Base-by-base conservation (phyloP, 2,797 vertebrate species). In the Phalanger gymnotis region DNA sequence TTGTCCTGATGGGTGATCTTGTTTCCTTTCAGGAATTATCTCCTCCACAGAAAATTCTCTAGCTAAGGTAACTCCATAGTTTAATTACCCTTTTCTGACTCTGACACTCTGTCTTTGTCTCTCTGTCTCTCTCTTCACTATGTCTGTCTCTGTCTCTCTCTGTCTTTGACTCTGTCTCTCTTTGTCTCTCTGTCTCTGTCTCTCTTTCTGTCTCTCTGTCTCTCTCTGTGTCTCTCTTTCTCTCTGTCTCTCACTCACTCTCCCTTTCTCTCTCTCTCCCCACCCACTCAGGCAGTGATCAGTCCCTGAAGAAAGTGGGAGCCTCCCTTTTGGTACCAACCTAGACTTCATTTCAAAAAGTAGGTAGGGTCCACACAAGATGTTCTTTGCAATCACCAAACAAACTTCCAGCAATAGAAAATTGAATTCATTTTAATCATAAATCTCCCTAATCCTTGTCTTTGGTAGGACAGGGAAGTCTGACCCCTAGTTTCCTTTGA, bases 391-490 rank as follows among this genome's bases (percentile, higher is more conserved):
- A 90, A 93, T 40, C 1, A 31, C 12, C 6, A 19, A 90, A 56
- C 7, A 53, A 57, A 1, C 4, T 93, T 52, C 87, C 3, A 92
- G 14, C 1, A 96, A 93, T 5, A 92, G 90, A 94, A 93, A 92
- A 90, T 53, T 34, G 6, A 54, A 40, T 96, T 94, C 92, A 90
- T 66, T 57, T 94, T 58, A 52, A 25, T 16, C 25, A 95, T 90
- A 91, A 4, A 66, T 91, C 73, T 90, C 13, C 27, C 90, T 7
- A 54, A 4, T 95, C 22, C 25, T 31, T 22, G 40, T 90, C 30
- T 19, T 40, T 92, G 40, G 90, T 9, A 58, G 34, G 55, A 89
- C 11, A 96, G 34, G 4, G 91, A 94, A 93, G 16, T 10, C 90
- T 94, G 40, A 87, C 7, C 51, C 10, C 5, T 96, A 28, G 57